These are phyloP conservation scores for Amblyraja radiata DNA, from an alignment of 2,797 vertebrate species.

Conservation along the genomic window DNA sequence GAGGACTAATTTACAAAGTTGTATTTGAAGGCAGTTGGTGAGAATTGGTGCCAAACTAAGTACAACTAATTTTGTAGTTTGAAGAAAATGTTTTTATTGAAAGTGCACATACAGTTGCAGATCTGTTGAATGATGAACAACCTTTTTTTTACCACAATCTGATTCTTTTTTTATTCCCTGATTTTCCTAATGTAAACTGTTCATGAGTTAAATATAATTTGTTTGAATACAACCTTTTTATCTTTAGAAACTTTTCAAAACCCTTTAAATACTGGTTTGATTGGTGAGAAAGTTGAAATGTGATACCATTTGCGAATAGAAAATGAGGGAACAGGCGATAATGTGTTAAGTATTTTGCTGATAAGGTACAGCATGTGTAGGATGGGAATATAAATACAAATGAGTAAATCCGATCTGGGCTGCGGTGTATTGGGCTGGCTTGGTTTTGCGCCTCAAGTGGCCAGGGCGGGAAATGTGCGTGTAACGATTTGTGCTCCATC, in stretches of 20 bases:
- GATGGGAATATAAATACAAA: background rate
- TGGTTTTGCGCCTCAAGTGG: background rate
- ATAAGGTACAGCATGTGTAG: background rate
- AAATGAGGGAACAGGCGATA: background rate
- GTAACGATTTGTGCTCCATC: background rate
- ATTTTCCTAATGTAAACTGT: background rate
- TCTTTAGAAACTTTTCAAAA: background rate
- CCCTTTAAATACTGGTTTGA: background rate
- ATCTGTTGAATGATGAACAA: background rate
- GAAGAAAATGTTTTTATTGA: background rate
- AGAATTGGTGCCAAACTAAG: background rate
- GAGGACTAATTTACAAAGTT: background rate
- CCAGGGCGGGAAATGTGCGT: background rate
- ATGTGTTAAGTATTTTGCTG: background rate
- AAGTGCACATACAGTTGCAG: background rate
- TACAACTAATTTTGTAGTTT: background rate
- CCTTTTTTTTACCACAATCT: background rate
- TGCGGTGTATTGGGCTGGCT: background rate
- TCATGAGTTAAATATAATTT: background rate
- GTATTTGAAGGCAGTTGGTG: too few relatives aligned
- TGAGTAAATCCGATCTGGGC: background rate
- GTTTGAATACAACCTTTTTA: background rate
- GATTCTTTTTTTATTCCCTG: too few relatives aligned
- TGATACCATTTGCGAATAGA: background rate
- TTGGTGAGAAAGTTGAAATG: background rate